Conservation (phyloP, 2,888 invertebrate species). For the Camponotus fellah region DNA sequence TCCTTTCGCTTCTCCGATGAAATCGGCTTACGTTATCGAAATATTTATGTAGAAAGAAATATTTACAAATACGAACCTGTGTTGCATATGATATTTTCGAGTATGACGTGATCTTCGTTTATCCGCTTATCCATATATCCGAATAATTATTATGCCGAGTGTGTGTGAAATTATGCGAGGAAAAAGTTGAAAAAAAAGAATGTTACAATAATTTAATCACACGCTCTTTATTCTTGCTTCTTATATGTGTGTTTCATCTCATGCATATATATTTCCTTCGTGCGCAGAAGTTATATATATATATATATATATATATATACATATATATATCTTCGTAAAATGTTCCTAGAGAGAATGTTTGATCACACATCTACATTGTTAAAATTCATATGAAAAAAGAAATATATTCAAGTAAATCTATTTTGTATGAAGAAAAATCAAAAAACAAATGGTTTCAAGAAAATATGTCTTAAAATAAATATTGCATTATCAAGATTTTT, state of each 20-base stretch:
- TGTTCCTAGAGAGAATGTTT: neutral
- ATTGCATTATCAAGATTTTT: neutral
- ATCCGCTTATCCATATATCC: slow-evolving; percentile 35
- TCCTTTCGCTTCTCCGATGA: neutral
- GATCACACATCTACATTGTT: neutral
- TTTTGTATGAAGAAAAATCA: neutral
- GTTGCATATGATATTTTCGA: slow-evolving; percentile 27
- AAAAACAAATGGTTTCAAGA: neutral
- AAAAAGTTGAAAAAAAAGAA: neutral
- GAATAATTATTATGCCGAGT: slow-evolving; percentile 2
- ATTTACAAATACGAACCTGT: slow-evolving; percentile 29
- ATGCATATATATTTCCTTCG: neutral
- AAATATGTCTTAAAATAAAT: neutral
- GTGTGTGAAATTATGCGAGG: neutral
- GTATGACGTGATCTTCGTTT: neutral
- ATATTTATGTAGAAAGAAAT: slow-evolving; percentile 36
- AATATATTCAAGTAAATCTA: neutral
- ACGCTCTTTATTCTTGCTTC: slow-evolving; percentile 1
- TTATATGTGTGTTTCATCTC: neutral
- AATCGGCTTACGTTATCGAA: slow-evolving; percentile 56
- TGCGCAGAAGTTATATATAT: neutral
- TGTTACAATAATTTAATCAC: neutral
- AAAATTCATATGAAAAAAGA: neutral
- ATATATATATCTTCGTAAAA: neutral
- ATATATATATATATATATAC: neutral